These are phyloP conservation scores for Diaprepes abbreviatus DNA, from an alignment of 2,888 invertebrate genomes.

Conservation along the genomic window DNA sequence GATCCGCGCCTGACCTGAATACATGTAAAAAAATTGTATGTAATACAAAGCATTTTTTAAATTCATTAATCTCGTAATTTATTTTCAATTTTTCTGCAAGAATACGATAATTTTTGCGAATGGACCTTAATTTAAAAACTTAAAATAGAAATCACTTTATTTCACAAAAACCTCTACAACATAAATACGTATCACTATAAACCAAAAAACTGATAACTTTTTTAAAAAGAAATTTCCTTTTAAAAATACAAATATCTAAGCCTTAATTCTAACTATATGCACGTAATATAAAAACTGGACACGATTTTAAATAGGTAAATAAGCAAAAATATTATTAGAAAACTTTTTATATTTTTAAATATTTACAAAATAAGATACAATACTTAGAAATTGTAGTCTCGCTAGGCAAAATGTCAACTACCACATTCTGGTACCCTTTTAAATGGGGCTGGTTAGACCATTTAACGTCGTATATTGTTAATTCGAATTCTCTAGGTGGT, in stretches of 20 bases:
- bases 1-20: too few species aligned
- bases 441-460: neutral
- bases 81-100: too few species aligned
- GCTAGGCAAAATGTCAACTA: constrained; percentile 1
- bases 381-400: constrained; percentile 7
- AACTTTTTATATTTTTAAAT: constrained; percentile 29
- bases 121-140: neutral
- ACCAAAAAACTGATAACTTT: constrained; percentile 10
- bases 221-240: constrained; percentile 4
- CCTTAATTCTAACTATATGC: constrained; percentile 34
- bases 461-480: too few species aligned
- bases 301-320: constrained; percentile 24
- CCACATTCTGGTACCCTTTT: neutral
- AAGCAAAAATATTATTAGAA: constrained; percentile 24
- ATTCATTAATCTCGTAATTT: too few species aligned
- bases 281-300: constrained; percentile 37
- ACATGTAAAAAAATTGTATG: too few species aligned
- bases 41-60: too few species aligned
- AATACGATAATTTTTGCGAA: too few species aligned
- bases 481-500: too few species aligned
- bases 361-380: constrained; percentile 28
- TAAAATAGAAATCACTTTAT: neutral
- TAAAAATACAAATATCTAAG: constrained; percentile 29
- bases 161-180: neutral
- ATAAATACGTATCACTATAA: neutral